These are phyloP conservation scores for Volucella zonaria DNA, from an alignment of 2,888 invertebrate genomes.

Conservation along the genomic window DNA sequence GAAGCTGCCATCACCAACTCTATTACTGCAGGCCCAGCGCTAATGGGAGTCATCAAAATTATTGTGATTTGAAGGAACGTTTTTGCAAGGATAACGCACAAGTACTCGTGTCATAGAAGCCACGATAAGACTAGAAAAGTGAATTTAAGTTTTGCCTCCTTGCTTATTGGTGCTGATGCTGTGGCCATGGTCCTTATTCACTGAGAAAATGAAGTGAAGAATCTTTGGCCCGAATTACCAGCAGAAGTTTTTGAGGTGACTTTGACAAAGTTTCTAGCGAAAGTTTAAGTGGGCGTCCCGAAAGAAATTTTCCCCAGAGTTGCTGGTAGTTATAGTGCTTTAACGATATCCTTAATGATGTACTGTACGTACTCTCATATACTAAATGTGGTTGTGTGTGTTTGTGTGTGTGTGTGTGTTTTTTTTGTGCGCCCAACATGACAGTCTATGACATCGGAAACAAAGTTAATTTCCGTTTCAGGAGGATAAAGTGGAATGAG, in stretches of 20 bases:
- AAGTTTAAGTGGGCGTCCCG: slow-evolving; percentile 40
- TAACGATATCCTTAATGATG: slow-evolving; percentile 5
- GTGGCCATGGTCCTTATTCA: neutral
- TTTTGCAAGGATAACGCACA: slow-evolving; percentile 12
- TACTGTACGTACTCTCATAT: neutral
- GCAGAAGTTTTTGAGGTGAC: slow-evolving; percentile 47
- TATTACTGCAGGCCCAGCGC: slow-evolving; percentile 21
- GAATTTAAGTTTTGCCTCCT: slow-evolving; percentile 30
- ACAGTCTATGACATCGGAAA: slow-evolving; percentile 47
- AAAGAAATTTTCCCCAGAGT: slow-evolving; percentile 16
- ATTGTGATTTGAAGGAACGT: slow-evolving; percentile 56
- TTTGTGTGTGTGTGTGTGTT: slow-evolving; percentile 7
- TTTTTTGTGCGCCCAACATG: slow-evolving; percentile 1
- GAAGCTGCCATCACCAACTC: neutral
- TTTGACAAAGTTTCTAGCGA: slow-evolving; percentile 40
- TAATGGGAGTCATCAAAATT: slow-evolving; percentile 67
- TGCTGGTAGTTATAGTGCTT: neutral
- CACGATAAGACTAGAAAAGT: slow-evolving; percentile 39
- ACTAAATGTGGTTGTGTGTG: neutral
- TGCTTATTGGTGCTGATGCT: slow-evolving; percentile 4
- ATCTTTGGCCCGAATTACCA: slow-evolving; percentile 33
- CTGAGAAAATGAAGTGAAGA: neutral
- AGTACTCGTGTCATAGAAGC: slow-evolving; percentile 12
- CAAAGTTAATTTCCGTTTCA: slow-evolving; percentile 68
- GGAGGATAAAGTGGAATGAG: slow-evolving; percentile 30